These are phyloP conservation scores for Oxyscelio sp. DNA, from an alignment of 2,888 invertebrate species.

Conservation along the genomic window DNA sequence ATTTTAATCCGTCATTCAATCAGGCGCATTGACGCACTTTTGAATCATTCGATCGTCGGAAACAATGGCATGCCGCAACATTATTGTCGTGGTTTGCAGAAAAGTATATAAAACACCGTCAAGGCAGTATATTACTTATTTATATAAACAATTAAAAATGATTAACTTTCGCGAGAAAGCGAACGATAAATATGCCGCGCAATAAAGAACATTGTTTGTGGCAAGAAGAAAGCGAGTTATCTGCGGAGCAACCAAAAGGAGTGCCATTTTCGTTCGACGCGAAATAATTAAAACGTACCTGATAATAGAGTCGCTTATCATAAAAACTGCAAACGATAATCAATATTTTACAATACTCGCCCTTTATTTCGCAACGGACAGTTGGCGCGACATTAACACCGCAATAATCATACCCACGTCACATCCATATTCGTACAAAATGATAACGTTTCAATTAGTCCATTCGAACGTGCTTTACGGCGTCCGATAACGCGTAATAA, in stretches of 20 bases:
- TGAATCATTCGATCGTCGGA: not conserved
- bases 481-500: slow-evolving; percentile 62
- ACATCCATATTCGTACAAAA: slow-evolving; percentile 61
- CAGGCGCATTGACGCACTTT: not conserved
- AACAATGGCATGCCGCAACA: not conserved
- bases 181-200: slow-evolving; percentile 36
- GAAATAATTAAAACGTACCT: slow-evolving; percentile 60
- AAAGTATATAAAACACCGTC: slow-evolving; percentile 16
- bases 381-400: slow-evolving; percentile 41
- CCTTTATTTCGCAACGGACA: slow-evolving; percentile 43
- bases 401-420: slow-evolving; percentile 67
- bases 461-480: slow-evolving; percentile 50
- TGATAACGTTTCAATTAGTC: slow-evolving; percentile 71
- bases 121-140: slow-evolving; percentile 49
- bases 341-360: slow-evolving; percentile 46
- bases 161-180: slow-evolving; percentile 54
- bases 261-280: slow-evolving; percentile 43
- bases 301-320: slow-evolving; percentile 58
- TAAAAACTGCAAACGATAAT: slow-evolving; percentile 46
- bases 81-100: not conserved
- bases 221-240: slow-evolving; percentile 43
- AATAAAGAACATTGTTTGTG: slow-evolving; percentile 66
- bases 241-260: slow-evolving; percentile 48
- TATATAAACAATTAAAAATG: slow-evolving; percentile 75
- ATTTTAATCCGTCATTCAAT: slow-evolving; percentile 1